phyloP scores from a whole-genome alignment of 2,113 vertebrate genomes.

The Clupea harengus region DNA sequence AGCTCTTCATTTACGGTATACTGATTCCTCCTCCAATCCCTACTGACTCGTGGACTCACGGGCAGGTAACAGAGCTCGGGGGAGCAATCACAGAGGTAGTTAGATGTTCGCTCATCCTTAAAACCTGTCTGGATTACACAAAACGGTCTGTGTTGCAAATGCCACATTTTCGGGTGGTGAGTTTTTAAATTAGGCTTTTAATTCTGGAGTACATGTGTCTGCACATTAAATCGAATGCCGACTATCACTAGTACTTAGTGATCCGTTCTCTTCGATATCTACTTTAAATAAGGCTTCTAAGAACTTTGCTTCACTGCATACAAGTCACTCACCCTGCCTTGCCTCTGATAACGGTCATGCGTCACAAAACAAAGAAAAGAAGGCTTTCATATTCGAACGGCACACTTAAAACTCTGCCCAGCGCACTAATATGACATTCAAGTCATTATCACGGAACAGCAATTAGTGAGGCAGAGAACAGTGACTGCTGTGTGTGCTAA shows the following conservation, averaged over 20 bases:
- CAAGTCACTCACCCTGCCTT: not conserved
- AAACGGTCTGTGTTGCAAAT: not conserved
- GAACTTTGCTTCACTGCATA: not conserved
- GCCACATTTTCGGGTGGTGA: not conserved
- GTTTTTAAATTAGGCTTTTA: not conserved
- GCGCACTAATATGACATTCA: not conserved
- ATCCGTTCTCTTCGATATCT: not conserved
- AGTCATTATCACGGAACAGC: constrained; percentile 9
- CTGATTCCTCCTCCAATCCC: not conserved
- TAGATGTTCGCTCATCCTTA: not conserved
- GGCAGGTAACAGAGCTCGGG: not conserved
- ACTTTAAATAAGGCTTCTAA: not conserved
- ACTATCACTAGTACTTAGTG: not conserved
- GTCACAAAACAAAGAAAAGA: not conserved
- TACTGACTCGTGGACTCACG: not conserved
- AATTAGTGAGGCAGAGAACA: constrained; percentile 34
- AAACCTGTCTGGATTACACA: not conserved
- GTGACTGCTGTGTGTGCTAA: constrained; percentile 6
- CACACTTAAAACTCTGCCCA: not conserved
- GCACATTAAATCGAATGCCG: not conserved
- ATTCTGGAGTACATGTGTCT: not conserved
- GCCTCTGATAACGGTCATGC: not conserved
- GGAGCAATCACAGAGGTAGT: not conserved
- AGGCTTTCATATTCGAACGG: not conserved
- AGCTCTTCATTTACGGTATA: not conserved